Evolutionary conservation across 2,797 vertebrate genomes (phyloP), one percentile per base, ranked within the genome.

Genomic region (Geotrypetes seraphini): DNA sequence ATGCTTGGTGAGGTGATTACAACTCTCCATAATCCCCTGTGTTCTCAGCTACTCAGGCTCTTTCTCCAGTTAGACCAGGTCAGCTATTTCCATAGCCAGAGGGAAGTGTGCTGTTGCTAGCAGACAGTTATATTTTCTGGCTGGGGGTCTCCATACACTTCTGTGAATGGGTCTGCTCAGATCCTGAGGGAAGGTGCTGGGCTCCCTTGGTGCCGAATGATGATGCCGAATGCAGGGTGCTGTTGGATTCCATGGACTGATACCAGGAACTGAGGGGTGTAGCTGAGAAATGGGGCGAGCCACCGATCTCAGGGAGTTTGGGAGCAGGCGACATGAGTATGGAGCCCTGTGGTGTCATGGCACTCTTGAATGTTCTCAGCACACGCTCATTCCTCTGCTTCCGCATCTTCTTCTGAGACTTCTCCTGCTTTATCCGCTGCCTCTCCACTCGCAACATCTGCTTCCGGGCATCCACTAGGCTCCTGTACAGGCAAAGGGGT

Each of bases 181-280:
- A 43, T n/a, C 58, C 54, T 6, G 76, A 29, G 37, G 43, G 37
- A 12, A 75, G 81, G 28, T 79, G 62, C 53, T 77, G 71, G 22
- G 72, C 36, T 0, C 73, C 70, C 19, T 83, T 78, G 2, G 33
- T 63, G 57, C 75, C 81, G 42, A 79, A 46, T 43, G 81, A 71
- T 10, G 68, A 54, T 43, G 77, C 58, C 1, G 77, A 85, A 27
- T 81, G 79, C 14, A 65, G 79, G 22, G 78, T 79, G 60, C 74
- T 81, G 60, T 67, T 74, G 22, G 80, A 82, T 66, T 75, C 75
- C 36, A 69, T 52, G 1, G 78, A 81, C 30, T 85, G 81, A 57
- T 84, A 78, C 83, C 83, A 86, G 12, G 83, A 86, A 39, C 81
- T 87, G 15, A 86, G 82, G 0, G n/a, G n/a, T n/a, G 86, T 86